Conservation (phyloP, 1,140 invertebrate species). For the Bathynomus jamesi region DNA sequence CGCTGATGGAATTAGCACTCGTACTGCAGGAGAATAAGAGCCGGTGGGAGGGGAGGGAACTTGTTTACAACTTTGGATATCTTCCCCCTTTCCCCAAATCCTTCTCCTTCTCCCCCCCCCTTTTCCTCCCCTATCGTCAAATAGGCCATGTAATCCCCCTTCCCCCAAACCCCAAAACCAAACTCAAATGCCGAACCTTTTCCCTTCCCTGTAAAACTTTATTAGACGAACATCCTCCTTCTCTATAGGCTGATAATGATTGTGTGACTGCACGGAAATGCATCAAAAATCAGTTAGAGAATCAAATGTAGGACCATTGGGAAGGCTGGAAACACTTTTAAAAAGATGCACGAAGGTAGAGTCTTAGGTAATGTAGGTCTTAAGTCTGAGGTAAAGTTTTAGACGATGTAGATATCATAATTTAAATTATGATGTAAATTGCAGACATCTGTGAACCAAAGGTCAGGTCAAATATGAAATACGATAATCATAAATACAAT, state of each 20-base stretch:
- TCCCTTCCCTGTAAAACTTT: background rate
- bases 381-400: too few species aligned
- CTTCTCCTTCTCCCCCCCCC: background rate
- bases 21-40: background rate
- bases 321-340: too few species aligned
- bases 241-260: background rate
- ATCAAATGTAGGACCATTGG: background rate
- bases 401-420: too few species aligned
- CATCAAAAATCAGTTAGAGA: background rate
- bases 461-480: too few species aligned
- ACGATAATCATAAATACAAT: too few species aligned
- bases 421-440: too few species aligned
- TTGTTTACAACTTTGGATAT: constrained; percentile 1
- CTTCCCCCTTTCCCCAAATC: background rate
- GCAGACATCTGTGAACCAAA: too few species aligned
- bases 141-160: background rate
- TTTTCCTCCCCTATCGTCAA: background rate
- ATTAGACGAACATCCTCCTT: background rate
- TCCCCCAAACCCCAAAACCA: background rate
- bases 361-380: too few species aligned
- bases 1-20: background rate
- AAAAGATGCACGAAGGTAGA: too few species aligned
- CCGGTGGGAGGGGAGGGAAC: background rate
- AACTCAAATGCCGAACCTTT: background rate
- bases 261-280: background rate